Base-by-base conservation (phyloP, 2,888 invertebrate species). In the Ormyrus nitidulus region DNA sequence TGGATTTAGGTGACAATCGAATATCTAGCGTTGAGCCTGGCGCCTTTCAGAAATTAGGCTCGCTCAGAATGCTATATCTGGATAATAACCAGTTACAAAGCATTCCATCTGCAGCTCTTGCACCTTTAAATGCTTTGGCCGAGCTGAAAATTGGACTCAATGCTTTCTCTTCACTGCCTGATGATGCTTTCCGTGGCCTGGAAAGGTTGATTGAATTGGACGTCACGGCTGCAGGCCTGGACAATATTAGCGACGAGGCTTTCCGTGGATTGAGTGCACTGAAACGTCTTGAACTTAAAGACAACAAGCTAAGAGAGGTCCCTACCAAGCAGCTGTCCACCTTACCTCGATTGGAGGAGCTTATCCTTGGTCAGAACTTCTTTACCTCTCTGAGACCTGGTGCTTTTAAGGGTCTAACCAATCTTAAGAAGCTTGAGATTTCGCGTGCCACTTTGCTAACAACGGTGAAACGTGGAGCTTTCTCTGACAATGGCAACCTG, bases 141-240 rank as follows among this genome's bases (percentile, higher is more conserved):
- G 97, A 97, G 89, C 91, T 97, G 10, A 96, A 96, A 87, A 93
- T 97, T 59, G 97, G 97, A 10, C 93, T 96, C 82, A 97, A 97
- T 88, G 95, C 94, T 0, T 96, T 97, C 88, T 93, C 95, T 13
- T 92, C 92, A 72, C 91, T 97, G 79, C 94, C 95, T 8, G 94
- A 95, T 84, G 95, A 95, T 84, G 94, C 95, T 11, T 97, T 97
- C 89, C 93, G 93, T 72, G 95, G 96, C 74, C 92, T 97, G 9
- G 94, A 94, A 83, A 94, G 94, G 80, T 91, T 97, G 44, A 93
- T 95, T 1, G 94, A 95, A 11, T 91, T 97, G 85, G 96, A 97
- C 89, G 91, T 97, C 83, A 94, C 94, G 85, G 95, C 96, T 84
- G 96, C 96, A 48, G 95, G 95, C 19, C 92, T 97, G 83, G 93